Base-by-base conservation (phyloP, 2,888 invertebrate genomes). In the Amblyteles armatorius region DNA sequence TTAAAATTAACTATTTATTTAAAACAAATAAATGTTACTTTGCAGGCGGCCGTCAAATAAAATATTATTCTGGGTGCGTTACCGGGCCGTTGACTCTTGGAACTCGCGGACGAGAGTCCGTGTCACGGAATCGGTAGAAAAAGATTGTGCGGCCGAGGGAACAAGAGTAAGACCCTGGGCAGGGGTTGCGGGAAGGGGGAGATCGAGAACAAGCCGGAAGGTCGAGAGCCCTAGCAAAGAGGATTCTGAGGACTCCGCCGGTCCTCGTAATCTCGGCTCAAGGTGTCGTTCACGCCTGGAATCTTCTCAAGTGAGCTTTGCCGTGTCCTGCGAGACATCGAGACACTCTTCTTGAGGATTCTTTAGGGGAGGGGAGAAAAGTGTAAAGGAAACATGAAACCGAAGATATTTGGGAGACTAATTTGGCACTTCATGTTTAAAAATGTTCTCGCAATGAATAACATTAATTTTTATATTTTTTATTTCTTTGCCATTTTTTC, bases 221-320 rank as follows among this genome's bases (percentile, higher is more conserved):
- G 71, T 77, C 79, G 82, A 80, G 85, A 87, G 88, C 87, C 85
- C 87, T 87, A 89, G 91, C 88, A 93, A 92, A 92, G 92, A 92
- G 92, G 93, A 93, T 93, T 92, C 89, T 80, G 88, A 88, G 87
- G 63, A 73, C 79, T 71, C 48, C 57, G 71, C 79, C 67, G 76
- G 82, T 89, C 88, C 90, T 90, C 89, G 89, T 92, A 93, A 93
- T 93, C 92, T 92, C 89, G 89, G 91, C 90, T 93, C 91, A 92
- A 91, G 91, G 90, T 90, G 91, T 90, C 90, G 87, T 88, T 88
- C 86, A 73, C 83, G 84, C 86, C 84, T 84, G 78, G 63, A 84
- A 74, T 79, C 78, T 81, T 63, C 73, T 65, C 63, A 33, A 79
- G 68, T 67, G 36, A 77, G 84, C 67, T 83, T 81, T 81, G 76